Conservation (phyloP, 1,140 invertebrate genomes). For the Lethrus apterus region DNA sequence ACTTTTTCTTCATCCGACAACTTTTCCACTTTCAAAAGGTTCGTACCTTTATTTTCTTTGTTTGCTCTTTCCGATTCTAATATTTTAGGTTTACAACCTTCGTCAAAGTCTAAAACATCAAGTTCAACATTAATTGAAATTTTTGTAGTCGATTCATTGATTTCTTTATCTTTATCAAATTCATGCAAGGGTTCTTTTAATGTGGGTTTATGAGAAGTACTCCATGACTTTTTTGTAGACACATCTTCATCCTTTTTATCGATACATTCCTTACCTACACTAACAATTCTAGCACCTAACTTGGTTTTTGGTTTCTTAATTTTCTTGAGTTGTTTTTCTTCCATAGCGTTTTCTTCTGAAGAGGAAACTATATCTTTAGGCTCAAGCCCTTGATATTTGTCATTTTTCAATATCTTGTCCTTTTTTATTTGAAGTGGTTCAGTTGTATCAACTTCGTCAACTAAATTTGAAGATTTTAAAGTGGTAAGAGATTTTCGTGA, state of each 20-base stretch:
- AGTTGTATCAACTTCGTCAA: slow-evolving; percentile 5
- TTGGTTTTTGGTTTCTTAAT: slow-evolving; percentile 36
- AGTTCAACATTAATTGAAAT: not conserved
- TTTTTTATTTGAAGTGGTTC: slow-evolving; percentile 3
- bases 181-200: not conserved
- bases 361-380: slow-evolving; percentile 23
- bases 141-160: not conserved
- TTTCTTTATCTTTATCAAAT: not conserved
- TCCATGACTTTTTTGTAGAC: slow-evolving; percentile 30
- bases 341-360: slow-evolving; percentile 25
- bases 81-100: not conserved
- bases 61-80: not conserved
- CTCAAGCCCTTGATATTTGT: slow-evolving; percentile 11
- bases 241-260: slow-evolving; percentile 3
- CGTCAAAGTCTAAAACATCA: not conserved
- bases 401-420: slow-evolving; percentile 3
- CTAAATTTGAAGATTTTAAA: not conserved
- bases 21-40: slow-evolving; percentile 31
- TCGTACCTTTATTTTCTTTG: not conserved
- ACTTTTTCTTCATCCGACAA: slow-evolving; percentile 35
- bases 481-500: not conserved
- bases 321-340: slow-evolving; percentile 27
- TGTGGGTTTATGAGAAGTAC: slow-evolving; percentile 12
- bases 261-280: slow-evolving; percentile 19
- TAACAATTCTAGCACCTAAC: slow-evolving; percentile 34